Evolutionary conservation across 2,888 invertebrate genomes (phyloP).

Genomic region (Patella ulyssiponensis): DNA sequence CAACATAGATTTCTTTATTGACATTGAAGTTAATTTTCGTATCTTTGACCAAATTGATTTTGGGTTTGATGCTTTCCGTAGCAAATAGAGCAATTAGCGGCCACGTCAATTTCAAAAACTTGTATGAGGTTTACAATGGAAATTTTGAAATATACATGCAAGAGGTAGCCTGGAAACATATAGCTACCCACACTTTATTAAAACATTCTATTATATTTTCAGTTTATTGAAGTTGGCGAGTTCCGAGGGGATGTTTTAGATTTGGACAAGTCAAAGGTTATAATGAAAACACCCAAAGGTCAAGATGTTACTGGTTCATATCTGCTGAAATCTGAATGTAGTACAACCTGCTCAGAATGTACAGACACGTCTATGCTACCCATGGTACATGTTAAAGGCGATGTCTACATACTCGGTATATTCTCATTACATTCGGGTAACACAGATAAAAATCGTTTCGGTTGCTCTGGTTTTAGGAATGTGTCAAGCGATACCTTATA

Average conservation of each 20-base stretch:
- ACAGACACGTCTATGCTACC: slow-evolving; percentile 39
- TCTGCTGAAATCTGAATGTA: slow-evolving; percentile 47
- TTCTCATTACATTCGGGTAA: slow-evolving; percentile 55
- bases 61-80: too few species aligned
- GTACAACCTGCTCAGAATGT: slow-evolving; percentile 47
- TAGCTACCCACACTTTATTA: too few species aligned
- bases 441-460: slow-evolving; percentile 41
- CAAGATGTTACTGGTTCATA: slow-evolving; percentile 12
- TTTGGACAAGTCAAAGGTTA: slow-evolving; percentile 30
- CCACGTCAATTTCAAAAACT: too few species aligned
- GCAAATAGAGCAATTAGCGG: too few species aligned
- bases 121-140: too few species aligned
- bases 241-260: slow-evolving; percentile 26
- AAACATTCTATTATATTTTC: slow-evolving; percentile 7
- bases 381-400: slow-evolving; percentile 48
- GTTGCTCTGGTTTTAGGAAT: slow-evolving; percentile 50
- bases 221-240: slow-evolving; percentile 38
- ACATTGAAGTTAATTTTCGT: too few species aligned
- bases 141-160: too few species aligned
- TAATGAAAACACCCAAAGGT: slow-evolving; percentile 23
- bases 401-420: slow-evolving; percentile 57
- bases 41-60: too few species aligned
- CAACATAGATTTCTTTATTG: too few species aligned
- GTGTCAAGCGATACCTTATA: slow-evolving; percentile 52
- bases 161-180: too few species aligned